Evolutionary conservation across 2,888 invertebrate species (phyloP), one percentile per base, ranked within the genome.

Genomic region (Mythimna vitellina): DNA sequence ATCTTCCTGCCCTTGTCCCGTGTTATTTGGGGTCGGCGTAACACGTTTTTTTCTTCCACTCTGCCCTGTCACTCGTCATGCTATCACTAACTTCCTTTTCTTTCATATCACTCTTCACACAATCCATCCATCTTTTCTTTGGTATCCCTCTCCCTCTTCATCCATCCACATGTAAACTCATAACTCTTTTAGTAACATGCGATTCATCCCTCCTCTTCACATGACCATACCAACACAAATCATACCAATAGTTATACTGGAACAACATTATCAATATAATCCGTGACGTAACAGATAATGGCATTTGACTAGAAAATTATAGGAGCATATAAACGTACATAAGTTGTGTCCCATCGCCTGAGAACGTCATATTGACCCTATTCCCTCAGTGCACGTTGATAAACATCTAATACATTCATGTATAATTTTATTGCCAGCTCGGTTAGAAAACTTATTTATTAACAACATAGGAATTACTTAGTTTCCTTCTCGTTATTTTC

Each of bases 381-480:
- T 82, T 82, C 84, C 76, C 81, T 67, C 38, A 83, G 70, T 67
- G 74, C 70, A 75, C 20, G 46, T 71, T 58, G 84, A 82, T 82
- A 83, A 71, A 74, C 81, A 83, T 82, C 84, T 64, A 70, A 81
- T 68, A 81, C 76, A 83, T 82, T 82, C 84, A 64, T 70, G 81
- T 80, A 82, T 82, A 82, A 82, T 82, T 80, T 82, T 83, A 82
- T 83, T 70, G 49, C 84, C 29, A 51, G 60, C 61, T 82, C 65
- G 67, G 53, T 82, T 80, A 82, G 65, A 74, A 74, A 80, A 79
- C 80, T 79, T 82, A 80, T 80, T 82, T 80, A 82, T 74, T 79
- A 82, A 67, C 66, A 65, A 70, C 73, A 69, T 70, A 61, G 80
- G 79, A 80, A 82, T 82, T 68, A 80, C 80, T 74, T 77, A 66